Conservation (phyloP, 2,888 invertebrate genomes). For the Axea sp. region DNA sequence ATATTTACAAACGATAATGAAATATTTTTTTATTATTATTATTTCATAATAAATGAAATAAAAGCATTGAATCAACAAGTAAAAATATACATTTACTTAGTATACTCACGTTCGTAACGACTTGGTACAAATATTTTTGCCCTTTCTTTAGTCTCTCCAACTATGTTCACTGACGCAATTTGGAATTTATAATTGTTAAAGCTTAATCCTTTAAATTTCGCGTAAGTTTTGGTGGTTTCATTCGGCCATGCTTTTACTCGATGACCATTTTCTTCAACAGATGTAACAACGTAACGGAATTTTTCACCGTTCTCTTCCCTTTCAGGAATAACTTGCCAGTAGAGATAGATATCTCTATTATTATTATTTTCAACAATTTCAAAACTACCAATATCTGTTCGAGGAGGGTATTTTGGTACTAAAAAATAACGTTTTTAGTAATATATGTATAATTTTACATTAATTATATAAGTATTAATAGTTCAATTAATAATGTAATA, state of each 20-base stretch:
- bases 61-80: too few relatives aligned
- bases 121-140: conserved; percentile 84
- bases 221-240: conserved; percentile 83
- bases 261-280: conserved; percentile 78
- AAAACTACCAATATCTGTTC: conserved; percentile 87
- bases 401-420: conserved; percentile 86
- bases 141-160: conserved; percentile 82
- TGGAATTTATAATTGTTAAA: conserved; percentile 80
- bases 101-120: conserved; percentile 80
- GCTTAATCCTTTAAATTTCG: conserved; percentile 81
- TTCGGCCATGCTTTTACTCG: conserved; percentile 79
- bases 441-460: too few relatives aligned
- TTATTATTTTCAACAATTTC: conserved; percentile 81
- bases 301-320: conserved; percentile 87
- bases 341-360: conserved; percentile 84
- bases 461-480: too few relatives aligned
- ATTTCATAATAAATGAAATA: not conserved
- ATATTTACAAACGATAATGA: too few relatives aligned
- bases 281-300: conserved; percentile 85
- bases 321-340: conserved; percentile 88
- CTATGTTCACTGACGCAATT: conserved; percentile 83
- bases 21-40: too few relatives aligned
- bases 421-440: conserved; percentile 17
- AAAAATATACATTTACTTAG: too few relatives aligned
- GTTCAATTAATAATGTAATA: too few relatives aligned